Evolutionary conservation across 2,113 vertebrate genomes (phyloP).

Genomic region (Rafetus swinhoei): DNA sequence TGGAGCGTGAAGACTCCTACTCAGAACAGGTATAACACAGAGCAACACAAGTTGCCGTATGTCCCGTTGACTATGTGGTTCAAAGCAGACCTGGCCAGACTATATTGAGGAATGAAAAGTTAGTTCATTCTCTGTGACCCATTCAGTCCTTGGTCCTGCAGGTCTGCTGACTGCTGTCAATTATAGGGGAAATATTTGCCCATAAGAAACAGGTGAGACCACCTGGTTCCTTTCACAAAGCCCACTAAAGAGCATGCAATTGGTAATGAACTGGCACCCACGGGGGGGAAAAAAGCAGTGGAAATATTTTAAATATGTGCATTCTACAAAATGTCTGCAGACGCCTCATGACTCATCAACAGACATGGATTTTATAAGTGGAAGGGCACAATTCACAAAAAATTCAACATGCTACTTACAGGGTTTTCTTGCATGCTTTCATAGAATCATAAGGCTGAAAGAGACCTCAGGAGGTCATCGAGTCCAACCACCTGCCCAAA

Average conservation of each 20-base stretch:
- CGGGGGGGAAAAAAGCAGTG: background rate
- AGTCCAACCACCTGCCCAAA: no score
- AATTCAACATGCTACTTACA: background rate
- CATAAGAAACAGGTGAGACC: rapidly evolving
- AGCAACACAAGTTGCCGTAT: rapidly evolving
- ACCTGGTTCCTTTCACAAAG: rapidly evolving
- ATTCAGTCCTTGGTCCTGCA: background rate
- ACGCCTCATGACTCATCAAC: background rate
- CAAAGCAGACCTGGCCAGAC: rapidly evolving
- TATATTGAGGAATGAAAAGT: rapidly evolving
- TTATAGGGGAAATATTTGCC: background rate
- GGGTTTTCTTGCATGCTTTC: background rate
- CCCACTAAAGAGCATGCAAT: rapidly evolving
- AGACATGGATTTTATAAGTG: background rate
- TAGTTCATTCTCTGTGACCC: rapidly evolving
- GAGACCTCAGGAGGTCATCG: no score
- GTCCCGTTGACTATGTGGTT: background rate
- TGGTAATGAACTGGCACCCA: rapidly evolving
- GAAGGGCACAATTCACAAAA: slow-evolving; percentile 17
- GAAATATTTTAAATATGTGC: rapidly evolving
- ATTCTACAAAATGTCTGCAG: background rate
- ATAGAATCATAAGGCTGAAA: no score
- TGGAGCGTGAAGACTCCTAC: background rate
- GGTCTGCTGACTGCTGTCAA: background rate
- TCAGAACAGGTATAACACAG: background rate